These are phyloP conservation scores for Choreutis nemorana DNA, from an alignment of 2,888 invertebrate species.

Conservation along the genomic window DNA sequence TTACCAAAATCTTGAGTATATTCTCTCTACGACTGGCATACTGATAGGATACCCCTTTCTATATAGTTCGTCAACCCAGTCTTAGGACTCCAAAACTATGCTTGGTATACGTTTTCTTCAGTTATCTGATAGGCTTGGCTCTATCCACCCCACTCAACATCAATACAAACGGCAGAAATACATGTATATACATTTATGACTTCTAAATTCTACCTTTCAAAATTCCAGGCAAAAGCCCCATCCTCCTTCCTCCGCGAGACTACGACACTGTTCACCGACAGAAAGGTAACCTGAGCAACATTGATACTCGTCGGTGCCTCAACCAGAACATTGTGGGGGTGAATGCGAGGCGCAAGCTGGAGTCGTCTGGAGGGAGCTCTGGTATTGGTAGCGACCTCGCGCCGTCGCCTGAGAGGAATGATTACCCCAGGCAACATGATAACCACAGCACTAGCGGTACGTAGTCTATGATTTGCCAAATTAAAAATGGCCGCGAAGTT, in stretches of 20 bases:
- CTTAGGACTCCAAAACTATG: too few species aligned
- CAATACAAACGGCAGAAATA: not conserved
- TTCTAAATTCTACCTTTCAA: constrained; percentile 8
- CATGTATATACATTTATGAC: constrained; percentile 2
- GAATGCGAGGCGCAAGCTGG: constrained; percentile 56
- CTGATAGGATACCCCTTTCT: too few species aligned
- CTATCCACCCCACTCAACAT: not conserved
- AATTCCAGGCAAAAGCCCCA: constrained; percentile 68
- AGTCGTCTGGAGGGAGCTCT: constrained; percentile 83
- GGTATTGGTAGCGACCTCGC: constrained; percentile 91
- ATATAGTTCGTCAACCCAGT: not conserved
- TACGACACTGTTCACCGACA: constrained; percentile 91
- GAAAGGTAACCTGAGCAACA: constrained; percentile 54
- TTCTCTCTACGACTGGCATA: too few species aligned
- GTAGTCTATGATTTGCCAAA: too few species aligned
- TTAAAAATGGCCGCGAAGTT: too few species aligned
- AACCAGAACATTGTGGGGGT: constrained; percentile 72
- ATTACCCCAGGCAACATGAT: constrained; percentile 55
- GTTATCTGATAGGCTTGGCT: not conserved
- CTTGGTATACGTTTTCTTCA: too few species aligned
- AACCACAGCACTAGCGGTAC: constrained; percentile 71
- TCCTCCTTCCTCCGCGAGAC: constrained; percentile 90
- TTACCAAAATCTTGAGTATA: too few species aligned
- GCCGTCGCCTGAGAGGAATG: constrained; percentile 76
- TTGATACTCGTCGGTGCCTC: constrained; percentile 67